phyloP scores from a whole-genome alignment of 1,140 invertebrate genomes.

The Caenorhabditis inopinata region DNA sequence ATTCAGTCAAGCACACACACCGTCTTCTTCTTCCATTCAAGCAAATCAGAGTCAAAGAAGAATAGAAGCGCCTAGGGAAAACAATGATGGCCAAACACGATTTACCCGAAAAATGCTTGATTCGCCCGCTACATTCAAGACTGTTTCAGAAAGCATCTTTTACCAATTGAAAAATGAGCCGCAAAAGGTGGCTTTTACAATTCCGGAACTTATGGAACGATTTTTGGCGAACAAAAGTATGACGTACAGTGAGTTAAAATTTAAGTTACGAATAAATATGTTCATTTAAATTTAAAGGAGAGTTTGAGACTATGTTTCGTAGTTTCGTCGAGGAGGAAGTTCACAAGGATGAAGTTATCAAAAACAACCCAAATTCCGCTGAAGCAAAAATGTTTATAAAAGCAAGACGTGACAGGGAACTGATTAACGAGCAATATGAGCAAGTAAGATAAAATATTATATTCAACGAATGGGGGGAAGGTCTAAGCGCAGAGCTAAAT shows the following conservation, averaged over 20 bases:
- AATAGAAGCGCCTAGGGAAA: not conserved
- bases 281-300: not conserved
- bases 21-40: not conserved
- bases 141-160: not conserved
- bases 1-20: not conserved
- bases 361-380: slow-evolving; percentile 3
- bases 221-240: not conserved
- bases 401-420: not conserved
- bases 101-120: not conserved
- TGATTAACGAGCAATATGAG: not conserved
- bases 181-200: not conserved
- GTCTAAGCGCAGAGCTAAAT: too few relatives aligned
- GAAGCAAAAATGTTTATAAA: slow-evolving; percentile 18
- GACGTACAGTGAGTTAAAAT: not conserved
- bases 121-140: not conserved
- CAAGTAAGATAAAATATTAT: too few relatives aligned
- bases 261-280: not conserved
- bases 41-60: too few relatives aligned
- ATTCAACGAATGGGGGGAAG: too few relatives aligned
- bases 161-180: not conserved
- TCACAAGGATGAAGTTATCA: slow-evolving; percentile 21
- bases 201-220: not conserved
- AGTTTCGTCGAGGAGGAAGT: not conserved
- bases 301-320: not conserved
- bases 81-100: not conserved